Evolutionary conservation across 1,140 invertebrate genomes (phyloP).

Genomic region (Papilio glaucus): DNA sequence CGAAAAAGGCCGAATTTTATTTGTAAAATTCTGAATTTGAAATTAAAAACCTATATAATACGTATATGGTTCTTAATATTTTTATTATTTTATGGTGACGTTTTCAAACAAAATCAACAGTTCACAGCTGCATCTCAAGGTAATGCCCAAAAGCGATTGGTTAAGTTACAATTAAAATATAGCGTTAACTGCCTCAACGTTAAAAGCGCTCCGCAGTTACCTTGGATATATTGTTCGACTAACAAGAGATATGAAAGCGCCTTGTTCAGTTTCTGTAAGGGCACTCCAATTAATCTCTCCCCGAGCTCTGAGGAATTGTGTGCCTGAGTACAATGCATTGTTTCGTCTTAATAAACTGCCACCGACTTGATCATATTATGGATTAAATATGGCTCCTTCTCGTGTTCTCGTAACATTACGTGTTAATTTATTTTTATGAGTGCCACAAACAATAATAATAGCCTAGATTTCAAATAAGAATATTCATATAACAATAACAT

Average conservation of each 20-base stretch:
- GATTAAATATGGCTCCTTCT: background rate
- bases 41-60: too few relatives aligned
- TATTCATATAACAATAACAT: too few relatives aligned
- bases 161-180: background rate
- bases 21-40: too few relatives aligned
- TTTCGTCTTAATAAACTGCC: slow-evolving; percentile 25
- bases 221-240: slow-evolving; percentile 12
- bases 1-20: too few relatives aligned
- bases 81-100: too few relatives aligned
- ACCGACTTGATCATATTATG: slow-evolving; percentile 13
- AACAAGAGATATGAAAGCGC: slow-evolving; percentile 22
- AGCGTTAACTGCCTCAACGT: background rate
- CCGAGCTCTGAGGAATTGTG: slow-evolving; percentile 17
- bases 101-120: too few relatives aligned
- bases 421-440: slow-evolving; percentile 14
- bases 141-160: background rate
- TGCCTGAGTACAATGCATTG: slow-evolving; percentile 5
- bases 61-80: too few relatives aligned
- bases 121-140: too few relatives aligned
- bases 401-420: background rate
- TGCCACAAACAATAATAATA: too few relatives aligned
- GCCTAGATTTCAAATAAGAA: too few relatives aligned
- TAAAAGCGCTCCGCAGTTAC: slow-evolving; percentile 1
- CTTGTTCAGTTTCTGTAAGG: slow-evolving; percentile 20
- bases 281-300: slow-evolving; percentile 20